These are phyloP conservation scores for Ctenicera cuprea DNA, from an alignment of 2,888 invertebrate genomes.

Conservation along the genomic window DNA sequence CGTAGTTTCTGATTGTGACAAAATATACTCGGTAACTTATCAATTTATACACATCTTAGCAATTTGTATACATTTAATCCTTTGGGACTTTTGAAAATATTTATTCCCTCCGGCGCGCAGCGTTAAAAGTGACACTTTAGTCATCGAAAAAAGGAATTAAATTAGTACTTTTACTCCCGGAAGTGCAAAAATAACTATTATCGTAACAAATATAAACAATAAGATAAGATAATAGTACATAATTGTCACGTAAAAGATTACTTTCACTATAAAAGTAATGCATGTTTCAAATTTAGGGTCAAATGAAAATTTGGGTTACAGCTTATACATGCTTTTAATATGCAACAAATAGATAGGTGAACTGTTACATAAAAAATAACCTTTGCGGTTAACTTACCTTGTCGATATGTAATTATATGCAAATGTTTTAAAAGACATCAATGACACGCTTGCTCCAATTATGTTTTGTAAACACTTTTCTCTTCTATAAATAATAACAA, in stretches of 20 bases:
- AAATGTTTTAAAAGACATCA: neutral
- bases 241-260: neutral
- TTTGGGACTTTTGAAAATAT: too few relatives aligned
- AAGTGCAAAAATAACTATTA: too few relatives aligned
- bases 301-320: neutral
- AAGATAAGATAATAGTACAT: neutral
- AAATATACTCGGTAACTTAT: too few relatives aligned
- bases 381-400: constrained; percentile 12
- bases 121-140: too few relatives aligned
- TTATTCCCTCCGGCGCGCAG: too few relatives aligned
- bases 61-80: too few relatives aligned
- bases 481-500: neutral
- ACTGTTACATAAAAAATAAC: constrained; percentile 2
- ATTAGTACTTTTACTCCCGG: too few relatives aligned
- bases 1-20: too few relatives aligned
- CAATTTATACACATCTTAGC: too few relatives aligned
- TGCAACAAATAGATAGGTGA: neutral
- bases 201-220: too few relatives aligned
- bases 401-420: neutral
- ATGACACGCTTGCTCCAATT: neutral
- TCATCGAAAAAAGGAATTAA: too few relatives aligned
- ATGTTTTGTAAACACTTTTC: neutral
- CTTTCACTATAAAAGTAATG: neutral
- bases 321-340: neutral
- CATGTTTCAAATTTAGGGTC: neutral